These are phyloP conservation scores for Acleris cristana DNA, from an alignment of 2,888 invertebrate genomes.

Conservation along the genomic window DNA sequence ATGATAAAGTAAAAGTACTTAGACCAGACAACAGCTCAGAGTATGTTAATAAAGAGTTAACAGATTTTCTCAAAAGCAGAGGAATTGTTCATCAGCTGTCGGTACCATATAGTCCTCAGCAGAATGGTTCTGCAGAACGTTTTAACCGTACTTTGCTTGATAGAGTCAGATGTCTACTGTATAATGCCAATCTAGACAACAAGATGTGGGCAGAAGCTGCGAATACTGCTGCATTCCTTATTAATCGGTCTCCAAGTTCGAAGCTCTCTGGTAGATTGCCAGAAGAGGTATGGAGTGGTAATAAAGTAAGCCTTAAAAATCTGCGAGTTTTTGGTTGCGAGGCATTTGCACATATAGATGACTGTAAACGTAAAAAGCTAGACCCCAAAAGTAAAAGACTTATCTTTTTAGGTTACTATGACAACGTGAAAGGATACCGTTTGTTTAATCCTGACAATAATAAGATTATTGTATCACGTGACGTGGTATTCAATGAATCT, in stretches of 20 bases:
- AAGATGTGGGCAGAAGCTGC: conserved; percentile 9
- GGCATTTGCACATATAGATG: conserved; percentile 14
- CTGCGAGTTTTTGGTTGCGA: not conserved
- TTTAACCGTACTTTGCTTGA: conserved; percentile 6
- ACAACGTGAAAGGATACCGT: conserved; percentile 2
- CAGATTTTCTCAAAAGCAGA: not conserved
- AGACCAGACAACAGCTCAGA: conserved; percentile 2
- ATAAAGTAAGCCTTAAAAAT: conserved; percentile 1
- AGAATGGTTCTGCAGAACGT: conserved; percentile 1
- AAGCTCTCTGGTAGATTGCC: too few relatives aligned
- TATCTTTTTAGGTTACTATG: not conserved
- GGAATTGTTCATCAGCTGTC: conserved; percentile 9
- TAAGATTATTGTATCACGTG: conserved; percentile 13
- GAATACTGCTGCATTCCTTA: too few relatives aligned
- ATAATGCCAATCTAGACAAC: conserved; percentile 15
- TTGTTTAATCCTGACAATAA: conserved; percentile 18
- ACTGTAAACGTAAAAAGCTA: too few relatives aligned
- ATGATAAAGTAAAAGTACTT: conserved; percentile 1
- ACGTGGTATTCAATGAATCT: conserved; percentile 8
- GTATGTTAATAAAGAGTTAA: not conserved
- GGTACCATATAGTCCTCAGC: conserved; percentile 1
- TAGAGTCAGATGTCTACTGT: conserved; percentile 5
- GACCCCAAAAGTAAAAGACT: not conserved
- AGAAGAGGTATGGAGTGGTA: not conserved
- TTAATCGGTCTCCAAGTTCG: too few relatives aligned